Evolutionary conservation across 2,888 invertebrate genomes (phyloP), one percentile per base, ranked within the genome.

Genomic region (Malacosoma neustria): DNA sequence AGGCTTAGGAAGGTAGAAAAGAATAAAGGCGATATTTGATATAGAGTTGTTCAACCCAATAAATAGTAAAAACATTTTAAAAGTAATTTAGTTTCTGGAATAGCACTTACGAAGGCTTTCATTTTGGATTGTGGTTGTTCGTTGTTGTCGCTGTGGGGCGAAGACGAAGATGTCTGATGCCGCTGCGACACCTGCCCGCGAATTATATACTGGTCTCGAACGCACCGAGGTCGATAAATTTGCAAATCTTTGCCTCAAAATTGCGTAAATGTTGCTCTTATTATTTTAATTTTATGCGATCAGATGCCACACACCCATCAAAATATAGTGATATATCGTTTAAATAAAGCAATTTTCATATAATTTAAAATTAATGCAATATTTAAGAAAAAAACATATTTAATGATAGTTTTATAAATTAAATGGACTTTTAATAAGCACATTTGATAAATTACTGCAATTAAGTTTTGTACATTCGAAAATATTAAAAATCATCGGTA

Each of bases 61-160:
- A n/a, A n/a, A n/a, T n/a, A n/a, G n/a, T n/a, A n/a, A n/a, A n/a
- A n/a, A n/a, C n/a, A n/a, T n/a, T n/a, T n/a, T n/a, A n/a, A n/a
- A n/a, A n/a, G n/a, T n/a, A n/a, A n/a, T n/a, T n/a, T n/a, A 15
- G 1, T 11, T 12, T 2, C 2, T 34, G 22, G 11, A 29, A 6
- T 11, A 4, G 9, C 31, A 63, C 68, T 68, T 45, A 68, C 68
- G 42, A 61, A 60, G 35, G 57, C 39, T 46, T 60, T 68, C 68
- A 68, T 68, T 40, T 36, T 46, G 41, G 29, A 30, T 36, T 42
- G 47, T 13, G 14, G 11, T 37, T 45, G 38, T 40, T 33, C 33
- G 35, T 34, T 38, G 36, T 39, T 37, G 38, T 14, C n/a, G n/a
- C 45, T 29, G 37, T 33, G 41, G 41, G 41, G 41, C 38, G 38